Evolutionary conservation across 2,888 invertebrate genomes (phyloP).

Genomic region (Ariolimax columbianus): DNA sequence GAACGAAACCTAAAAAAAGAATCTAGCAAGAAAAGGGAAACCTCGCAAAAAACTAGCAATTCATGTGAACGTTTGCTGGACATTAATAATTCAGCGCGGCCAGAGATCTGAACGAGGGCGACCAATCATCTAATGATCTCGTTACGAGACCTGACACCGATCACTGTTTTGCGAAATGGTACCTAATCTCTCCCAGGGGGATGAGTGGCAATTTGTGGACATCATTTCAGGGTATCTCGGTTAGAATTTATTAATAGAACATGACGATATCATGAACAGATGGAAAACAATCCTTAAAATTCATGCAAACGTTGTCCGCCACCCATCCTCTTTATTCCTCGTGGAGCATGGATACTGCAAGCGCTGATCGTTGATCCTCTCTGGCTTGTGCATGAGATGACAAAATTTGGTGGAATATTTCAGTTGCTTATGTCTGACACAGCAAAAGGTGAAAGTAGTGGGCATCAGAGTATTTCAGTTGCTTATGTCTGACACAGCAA

Average conservation of each 20-base stretch:
- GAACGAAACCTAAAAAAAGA: too few relatives aligned
- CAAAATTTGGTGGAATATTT: too few relatives aligned
- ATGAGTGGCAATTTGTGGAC: not conserved
- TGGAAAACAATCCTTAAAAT: not conserved
- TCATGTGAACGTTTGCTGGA: not conserved
- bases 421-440: too few relatives aligned
- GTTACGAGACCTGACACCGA: not conserved
- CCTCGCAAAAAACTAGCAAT: not conserved
- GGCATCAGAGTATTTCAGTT: too few relatives aligned
- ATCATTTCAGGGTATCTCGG: not conserved
- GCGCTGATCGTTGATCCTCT: too few relatives aligned
- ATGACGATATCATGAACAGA: not conserved
- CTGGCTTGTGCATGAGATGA: too few relatives aligned
- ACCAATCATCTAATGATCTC: constrained; percentile 22
- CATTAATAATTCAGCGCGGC: not conserved
- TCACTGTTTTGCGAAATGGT: not conserved
- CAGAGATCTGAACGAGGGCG: not conserved
- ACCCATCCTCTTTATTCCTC: not conserved
- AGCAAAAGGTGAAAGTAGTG: too few relatives aligned
- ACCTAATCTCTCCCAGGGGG: constrained; percentile 1
- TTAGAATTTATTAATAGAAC: not conserved
- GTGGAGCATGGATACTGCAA: too few relatives aligned
- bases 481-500: too few relatives aligned
- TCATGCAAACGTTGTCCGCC: not conserved
- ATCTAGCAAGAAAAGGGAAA: not conserved